A percentile compares a stretch with the other conserved stretches of the same genome.
Conservation (phyloP, 1,140 invertebrate species). For the Drosophila pectinifera region DNA sequence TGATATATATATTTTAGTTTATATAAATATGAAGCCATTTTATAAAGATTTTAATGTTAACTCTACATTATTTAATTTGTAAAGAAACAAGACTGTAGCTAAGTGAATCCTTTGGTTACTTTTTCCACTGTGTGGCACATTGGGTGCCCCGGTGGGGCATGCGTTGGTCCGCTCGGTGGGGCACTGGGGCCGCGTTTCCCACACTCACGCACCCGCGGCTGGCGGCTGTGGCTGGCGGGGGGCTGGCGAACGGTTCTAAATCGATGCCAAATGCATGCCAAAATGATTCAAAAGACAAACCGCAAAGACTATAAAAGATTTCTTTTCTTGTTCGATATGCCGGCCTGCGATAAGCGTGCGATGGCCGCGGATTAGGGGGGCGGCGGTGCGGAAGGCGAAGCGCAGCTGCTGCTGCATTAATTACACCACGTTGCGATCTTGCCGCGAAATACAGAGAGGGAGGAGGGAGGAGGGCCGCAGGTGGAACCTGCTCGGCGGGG, state of each 20-base stretch:
- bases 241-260: constrained; percentile 49
- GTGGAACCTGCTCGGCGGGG: constrained; percentile 70
- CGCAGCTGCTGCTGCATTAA: constrained; percentile 82
- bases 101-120: too few relatives aligned
- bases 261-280: constrained; percentile 70
- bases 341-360: constrained; percentile 60
- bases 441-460: background rate
- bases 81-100: too few relatives aligned
- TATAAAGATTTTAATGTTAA: too few relatives aligned
- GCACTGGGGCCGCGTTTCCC: constrained; percentile 55
- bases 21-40: too few relatives aligned
- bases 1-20: too few relatives aligned
- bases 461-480: constrained; percentile 18
- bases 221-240: constrained; percentile 6
- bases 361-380: too few relatives aligned
- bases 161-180: constrained; percentile 17
- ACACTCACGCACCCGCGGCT: constrained; percentile 68
- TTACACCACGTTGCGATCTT: constrained; percentile 57
- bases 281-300: constrained; percentile 76
- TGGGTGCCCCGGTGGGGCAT: constrained; percentile 7
- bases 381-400: constrained; percentile 61
- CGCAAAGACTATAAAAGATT: constrained; percentile 83
- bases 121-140: constrained; percentile 8
- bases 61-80: too few relatives aligned
- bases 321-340: constrained; percentile 75